These are phyloP conservation scores for Phycodurus eques DNA, from an alignment of 2,113 vertebrate genomes.

Conservation along the genomic window DNA sequence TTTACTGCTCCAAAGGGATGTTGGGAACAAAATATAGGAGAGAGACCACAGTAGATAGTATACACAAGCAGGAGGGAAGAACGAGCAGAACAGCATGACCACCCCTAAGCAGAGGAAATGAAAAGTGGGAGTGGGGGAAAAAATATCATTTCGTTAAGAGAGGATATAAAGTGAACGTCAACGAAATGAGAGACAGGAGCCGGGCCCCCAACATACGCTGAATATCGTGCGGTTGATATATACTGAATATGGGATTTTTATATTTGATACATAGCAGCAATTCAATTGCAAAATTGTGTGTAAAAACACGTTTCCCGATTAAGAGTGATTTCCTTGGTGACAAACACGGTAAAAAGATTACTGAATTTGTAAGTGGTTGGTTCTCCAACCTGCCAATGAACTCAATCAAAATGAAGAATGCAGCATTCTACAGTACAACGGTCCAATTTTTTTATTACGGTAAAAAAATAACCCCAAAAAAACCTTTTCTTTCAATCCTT, in stretches of 20 bases:
- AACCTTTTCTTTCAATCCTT: no score
- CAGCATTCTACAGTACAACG: no score
- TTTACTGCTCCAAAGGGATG: slow-evolving; percentile 82
- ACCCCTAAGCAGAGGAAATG: slow-evolving; percentile 70
- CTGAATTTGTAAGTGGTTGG: no score
- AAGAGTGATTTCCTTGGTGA: no score
- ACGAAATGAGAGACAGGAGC: neutral
- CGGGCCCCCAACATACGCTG: no score
- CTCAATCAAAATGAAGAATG: no score
- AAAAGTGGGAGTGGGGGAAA: neutral
- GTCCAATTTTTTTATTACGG: no score
- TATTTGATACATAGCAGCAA: neutral
- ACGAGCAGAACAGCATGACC: slow-evolving; percentile 77
- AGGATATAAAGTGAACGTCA: neutral
- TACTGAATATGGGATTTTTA: neutral
- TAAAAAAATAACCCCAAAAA: no score
- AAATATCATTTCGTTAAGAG: neutral
- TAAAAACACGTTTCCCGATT: neutral
- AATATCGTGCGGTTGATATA: no score
- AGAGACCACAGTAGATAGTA: slow-evolving; percentile 90
- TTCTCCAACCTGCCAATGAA: no score
- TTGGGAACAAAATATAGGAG: slow-evolving; percentile 89
- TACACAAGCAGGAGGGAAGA: slow-evolving; percentile 73
- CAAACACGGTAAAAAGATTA: no score
- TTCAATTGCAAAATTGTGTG: neutral